phyloP scores from a whole-genome alignment of 2,797 vertebrate species.

The Meriones psammophilus region DNA sequence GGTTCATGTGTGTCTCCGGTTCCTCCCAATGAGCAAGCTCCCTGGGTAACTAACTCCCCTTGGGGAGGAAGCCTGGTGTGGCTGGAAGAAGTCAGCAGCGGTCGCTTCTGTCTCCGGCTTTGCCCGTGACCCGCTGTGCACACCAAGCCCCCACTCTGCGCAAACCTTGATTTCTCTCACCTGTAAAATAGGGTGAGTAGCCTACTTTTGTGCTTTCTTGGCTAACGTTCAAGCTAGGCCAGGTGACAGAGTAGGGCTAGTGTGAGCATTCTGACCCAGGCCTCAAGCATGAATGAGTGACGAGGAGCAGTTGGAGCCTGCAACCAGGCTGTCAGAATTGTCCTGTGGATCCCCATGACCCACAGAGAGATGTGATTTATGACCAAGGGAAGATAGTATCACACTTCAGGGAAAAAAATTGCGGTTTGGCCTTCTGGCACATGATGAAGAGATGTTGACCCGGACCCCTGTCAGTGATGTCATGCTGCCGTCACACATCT shows the following conservation, averaged over 20 bases:
- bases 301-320: neutral
- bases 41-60: neutral
- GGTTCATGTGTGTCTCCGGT: neutral
- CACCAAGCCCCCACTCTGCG: neutral
- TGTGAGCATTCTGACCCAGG: neutral
- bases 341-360: neutral
- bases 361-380: neutral
- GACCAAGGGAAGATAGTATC: neutral
- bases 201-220: neutral
- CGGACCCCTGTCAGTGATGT: neutral
- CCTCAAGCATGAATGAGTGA: neutral
- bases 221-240: neutral
- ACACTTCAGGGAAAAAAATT: neutral
- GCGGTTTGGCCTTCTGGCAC: neutral
- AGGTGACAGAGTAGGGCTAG: neutral
- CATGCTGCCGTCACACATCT: neutral
- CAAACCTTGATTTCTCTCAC: slow-evolving; percentile 31
- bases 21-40: neutral
- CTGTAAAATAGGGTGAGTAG: neutral
- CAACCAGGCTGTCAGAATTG: neutral
- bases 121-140: neutral
- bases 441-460: neutral
- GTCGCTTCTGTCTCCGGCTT: neutral
- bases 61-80: neutral
- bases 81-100: neutral